A percentile compares a stretch with the other conserved stretches of the same genome.
Conservation (phyloP, 2,888 invertebrate species). For the Microctonus brassicae region DNA sequence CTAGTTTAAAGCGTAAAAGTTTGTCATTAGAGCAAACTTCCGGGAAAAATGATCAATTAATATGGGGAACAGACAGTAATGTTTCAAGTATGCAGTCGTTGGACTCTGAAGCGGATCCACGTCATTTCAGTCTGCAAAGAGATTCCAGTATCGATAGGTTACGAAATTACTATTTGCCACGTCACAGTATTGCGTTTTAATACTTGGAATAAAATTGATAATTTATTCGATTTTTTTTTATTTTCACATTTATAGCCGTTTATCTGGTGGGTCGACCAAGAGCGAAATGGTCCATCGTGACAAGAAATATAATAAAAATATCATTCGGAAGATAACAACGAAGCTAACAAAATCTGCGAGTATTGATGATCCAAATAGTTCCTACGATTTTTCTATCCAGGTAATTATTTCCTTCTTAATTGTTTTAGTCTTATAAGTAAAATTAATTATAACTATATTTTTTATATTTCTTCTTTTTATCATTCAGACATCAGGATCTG, state of each 20-base stretch:
- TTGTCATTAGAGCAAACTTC: slow-evolving; percentile 80
- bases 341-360: slow-evolving; percentile 88
- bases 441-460: neutral
- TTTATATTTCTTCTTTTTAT: slow-evolving; percentile 25
- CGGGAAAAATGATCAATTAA: slow-evolving; percentile 68
- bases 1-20: slow-evolving; percentile 78
- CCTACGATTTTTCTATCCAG: slow-evolving; percentile 63
- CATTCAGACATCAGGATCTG: slow-evolving; percentile 65
- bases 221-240: slow-evolving; percentile 11
- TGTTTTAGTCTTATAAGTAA: neutral
- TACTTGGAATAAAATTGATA: slow-evolving; percentile 4
- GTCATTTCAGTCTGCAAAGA: slow-evolving; percentile 75
- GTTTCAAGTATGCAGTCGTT: slow-evolving; percentile 86
- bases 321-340: slow-evolving; percentile 85
- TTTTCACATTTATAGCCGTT: slow-evolving; percentile 72
- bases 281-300: slow-evolving; percentile 83
- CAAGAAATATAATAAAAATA: slow-evolving; percentile 84
- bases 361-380: slow-evolving; percentile 77
- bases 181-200: neutral
- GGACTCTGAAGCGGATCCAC: slow-evolving; percentile 74
- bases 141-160: slow-evolving; percentile 86
- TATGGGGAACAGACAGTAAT: slow-evolving; percentile 89
- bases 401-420: slow-evolving; percentile 45
- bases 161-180: slow-evolving; percentile 30
- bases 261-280: slow-evolving; percentile 88